Base-by-base conservation (phyloP, 1,140 invertebrate genomes). In the Goniozus legneri region DNA sequence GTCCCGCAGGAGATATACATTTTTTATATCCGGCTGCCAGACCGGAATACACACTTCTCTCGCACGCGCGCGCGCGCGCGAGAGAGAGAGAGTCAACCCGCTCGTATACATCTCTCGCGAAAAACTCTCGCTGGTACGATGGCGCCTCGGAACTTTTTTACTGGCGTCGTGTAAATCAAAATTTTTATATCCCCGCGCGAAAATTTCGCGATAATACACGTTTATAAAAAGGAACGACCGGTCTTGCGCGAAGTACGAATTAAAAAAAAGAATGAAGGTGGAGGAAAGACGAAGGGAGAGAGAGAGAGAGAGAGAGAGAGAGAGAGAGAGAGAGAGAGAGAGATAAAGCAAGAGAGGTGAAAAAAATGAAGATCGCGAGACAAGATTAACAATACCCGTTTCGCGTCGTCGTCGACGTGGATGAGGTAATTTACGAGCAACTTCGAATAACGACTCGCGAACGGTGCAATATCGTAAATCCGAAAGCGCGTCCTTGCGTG, bases 371-470 rank as follows among this genome's bases (percentile, higher is more conserved):
- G n/a, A n/a, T n/a, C n/a, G n/a, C n/a, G n/a, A n/a, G n/a, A n/a
- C n/a, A n/a, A n/a, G n/a, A n/a, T n/a, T n/a, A n/a, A n/a, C n/a
- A n/a, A n/a, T n/a, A n/a, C n/a, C n/a, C n/a, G n/a, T n/a, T n/a
- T n/a, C n/a, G n/a, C n/a, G n/a, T n/a, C 35, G 21, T 45, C 47
- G 47, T 35, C 42, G 31, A 31, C 40, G 47, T 27, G 40, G 18
- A 43, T 48, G 31, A 48, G 36, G 47, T 48, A 44, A 48, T 48
- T 48, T 45, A 45, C 41, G 38, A 36, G 41, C n/a, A n/a, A n/a
- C n/a, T n/a, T n/a, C n/a, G n/a, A n/a, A n/a, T n/a, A n/a, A n/a
- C n/a, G n/a, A n/a, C n/a, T n/a, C n/a, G n/a, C n/a, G n/a, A n/a
- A n/a, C n/a, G n/a, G n/a, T n/a, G n/a, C n/a, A n/a, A n/a, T n/a